Conservation (phyloP, 2,888 invertebrate genomes). For the Acanthosepion esculentum region DNA sequence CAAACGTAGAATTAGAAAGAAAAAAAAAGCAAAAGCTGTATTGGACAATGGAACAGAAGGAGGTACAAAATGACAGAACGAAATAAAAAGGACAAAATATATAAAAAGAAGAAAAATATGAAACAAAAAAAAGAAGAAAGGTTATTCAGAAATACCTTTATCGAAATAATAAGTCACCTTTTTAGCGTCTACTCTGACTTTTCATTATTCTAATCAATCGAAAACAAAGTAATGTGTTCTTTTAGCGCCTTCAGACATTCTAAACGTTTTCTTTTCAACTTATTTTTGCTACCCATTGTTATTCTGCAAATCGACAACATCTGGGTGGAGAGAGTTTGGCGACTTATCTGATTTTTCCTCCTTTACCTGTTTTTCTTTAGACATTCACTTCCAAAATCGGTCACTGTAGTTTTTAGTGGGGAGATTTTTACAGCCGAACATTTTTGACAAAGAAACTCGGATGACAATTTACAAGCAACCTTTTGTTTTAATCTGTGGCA, state of each 20-base stretch:
- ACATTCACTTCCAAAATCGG: background rate
- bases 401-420: background rate
- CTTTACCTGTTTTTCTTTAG: background rate
- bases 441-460: background rate
- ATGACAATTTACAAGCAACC: background rate
- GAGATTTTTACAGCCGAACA: background rate
- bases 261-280: background rate
- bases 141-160: background rate
- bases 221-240: background rate
- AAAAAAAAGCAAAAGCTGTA: background rate
- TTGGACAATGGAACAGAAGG: background rate
- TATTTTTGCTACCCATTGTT: background rate
- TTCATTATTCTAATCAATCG: background rate
- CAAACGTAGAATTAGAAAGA: too few species aligned
- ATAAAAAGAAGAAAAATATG: background rate
- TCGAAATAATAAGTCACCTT: background rate
- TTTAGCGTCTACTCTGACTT: background rate
- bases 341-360: background rate
- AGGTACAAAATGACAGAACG: background rate
- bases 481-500: background rate
- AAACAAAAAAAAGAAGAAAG: background rate
- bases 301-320: background rate
- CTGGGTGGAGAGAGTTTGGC: background rate
- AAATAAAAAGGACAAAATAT: background rate
- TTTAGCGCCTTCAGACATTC: background rate